These are phyloP conservation scores for Parthenolecanium corni DNA, from an alignment of 2,888 invertebrate genomes.

Conservation along the genomic window DNA sequence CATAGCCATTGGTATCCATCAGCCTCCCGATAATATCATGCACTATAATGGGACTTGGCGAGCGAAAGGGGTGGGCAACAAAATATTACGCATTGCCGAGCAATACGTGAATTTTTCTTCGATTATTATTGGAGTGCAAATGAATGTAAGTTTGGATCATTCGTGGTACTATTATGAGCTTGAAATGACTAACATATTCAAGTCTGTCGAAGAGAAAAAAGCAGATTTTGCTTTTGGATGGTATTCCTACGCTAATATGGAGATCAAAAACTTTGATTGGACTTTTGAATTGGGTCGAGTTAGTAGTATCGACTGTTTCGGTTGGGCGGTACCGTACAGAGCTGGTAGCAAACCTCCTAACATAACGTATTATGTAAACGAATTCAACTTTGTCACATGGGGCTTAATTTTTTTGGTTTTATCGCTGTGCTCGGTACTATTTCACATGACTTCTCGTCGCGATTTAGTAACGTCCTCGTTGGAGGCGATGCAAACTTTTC, in stretches of 20 bases:
- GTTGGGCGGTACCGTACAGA: constrained; percentile 32
- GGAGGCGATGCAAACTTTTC: constrained; percentile 25
- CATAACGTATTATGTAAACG: constrained; percentile 30
- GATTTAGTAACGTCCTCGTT: constrained; percentile 16
- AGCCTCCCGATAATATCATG: constrained; percentile 33
- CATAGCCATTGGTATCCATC: constrained; percentile 31
- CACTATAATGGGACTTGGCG: constrained; percentile 14
- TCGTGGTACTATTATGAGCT: constrained; percentile 30
- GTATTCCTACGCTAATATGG: constrained; percentile 30
- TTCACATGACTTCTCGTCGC: constrained; percentile 11
- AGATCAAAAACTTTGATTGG: constrained; percentile 11
- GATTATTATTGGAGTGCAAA: constrained; percentile 20
- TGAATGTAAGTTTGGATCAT: constrained; percentile 1
- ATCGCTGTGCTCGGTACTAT: constrained; percentile 3
- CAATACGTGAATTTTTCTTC: constrained; percentile 32
- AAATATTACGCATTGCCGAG: constrained; percentile 31
- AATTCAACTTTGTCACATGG: constrained; percentile 30
- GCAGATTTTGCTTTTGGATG: constrained; percentile 32
- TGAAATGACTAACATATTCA: constrained; percentile 24
- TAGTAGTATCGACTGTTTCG: constrained; percentile 32
- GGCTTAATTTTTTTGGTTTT: constrained; percentile 24
- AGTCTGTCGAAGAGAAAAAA: constrained; percentile 18
- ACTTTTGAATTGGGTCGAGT: constrained; percentile 23
- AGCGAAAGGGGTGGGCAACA: constrained; percentile 28
- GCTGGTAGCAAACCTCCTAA: constrained; percentile 29